Conservation (phyloP, 2,113 vertebrate genomes). For the Psammodynastes pulverulentus region DNA sequence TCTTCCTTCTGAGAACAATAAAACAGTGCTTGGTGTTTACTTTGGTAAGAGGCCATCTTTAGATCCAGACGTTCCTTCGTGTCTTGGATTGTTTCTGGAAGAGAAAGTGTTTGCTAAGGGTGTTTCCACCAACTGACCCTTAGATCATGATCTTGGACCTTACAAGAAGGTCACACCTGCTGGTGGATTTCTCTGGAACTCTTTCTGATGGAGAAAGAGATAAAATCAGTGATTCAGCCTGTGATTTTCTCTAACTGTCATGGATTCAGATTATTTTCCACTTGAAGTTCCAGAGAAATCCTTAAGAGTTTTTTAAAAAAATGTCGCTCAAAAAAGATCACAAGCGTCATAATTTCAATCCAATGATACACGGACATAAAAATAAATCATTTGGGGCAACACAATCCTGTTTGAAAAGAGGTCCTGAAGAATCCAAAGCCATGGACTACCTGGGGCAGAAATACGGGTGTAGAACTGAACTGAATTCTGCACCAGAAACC, state of each 20-base stretch:
- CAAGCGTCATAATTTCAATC: background rate
- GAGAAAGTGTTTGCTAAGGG: background rate
- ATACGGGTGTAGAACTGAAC: background rate
- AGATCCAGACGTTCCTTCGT: background rate
- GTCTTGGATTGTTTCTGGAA: background rate
- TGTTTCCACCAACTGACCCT: background rate
- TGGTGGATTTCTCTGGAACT: background rate
- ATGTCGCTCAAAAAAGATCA: background rate
- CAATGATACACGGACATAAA: background rate
- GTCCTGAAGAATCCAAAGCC: background rate
- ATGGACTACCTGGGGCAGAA: background rate
- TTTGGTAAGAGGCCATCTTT: constrained; percentile 78
- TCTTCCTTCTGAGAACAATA: constrained; percentile 74
- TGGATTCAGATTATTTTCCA: background rate
- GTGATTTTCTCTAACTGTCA: background rate
- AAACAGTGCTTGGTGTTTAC: constrained; percentile 84
- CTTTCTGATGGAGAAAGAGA: background rate
- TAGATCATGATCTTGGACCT: background rate
- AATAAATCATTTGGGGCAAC: background rate
- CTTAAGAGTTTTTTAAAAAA: background rate
- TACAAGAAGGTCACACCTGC: background rate
- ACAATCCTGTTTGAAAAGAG: background rate
- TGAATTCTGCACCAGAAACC: background rate
- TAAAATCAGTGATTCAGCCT: background rate
- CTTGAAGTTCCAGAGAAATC: background rate